Percentiles rank a stretch among this genome's conserved stretches.
Conservation (phyloP, 2,797 vertebrate species). For the Hirundo rustica region DNA sequence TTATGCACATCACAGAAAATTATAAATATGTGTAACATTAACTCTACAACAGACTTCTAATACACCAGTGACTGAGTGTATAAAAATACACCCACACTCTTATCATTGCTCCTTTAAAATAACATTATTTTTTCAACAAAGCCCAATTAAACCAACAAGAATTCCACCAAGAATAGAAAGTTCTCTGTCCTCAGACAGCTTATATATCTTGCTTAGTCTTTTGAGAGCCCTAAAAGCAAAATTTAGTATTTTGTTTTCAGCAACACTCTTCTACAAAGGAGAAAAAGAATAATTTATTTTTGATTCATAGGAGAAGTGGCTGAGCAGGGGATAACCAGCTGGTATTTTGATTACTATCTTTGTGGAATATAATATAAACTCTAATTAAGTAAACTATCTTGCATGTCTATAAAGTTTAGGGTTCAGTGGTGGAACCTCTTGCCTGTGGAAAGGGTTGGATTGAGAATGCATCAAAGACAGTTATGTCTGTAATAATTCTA, state of each 20-base stretch:
- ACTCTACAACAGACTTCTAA: not conserved
- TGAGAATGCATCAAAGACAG: not conserved
- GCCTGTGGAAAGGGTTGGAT: not conserved
- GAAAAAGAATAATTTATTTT: conserved; percentile 37
- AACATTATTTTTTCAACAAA: conserved; percentile 46
- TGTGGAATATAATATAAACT: not conserved
- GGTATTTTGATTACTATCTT: conserved; percentile 11
- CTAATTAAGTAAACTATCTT: not conserved
- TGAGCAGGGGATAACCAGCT: conserved; percentile 12
- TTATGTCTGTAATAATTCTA: not conserved
- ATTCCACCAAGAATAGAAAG: conserved; percentile 44
- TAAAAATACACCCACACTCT: conserved; percentile 15
- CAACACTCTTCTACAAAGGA: not conserved
- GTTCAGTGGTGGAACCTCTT: not conserved
- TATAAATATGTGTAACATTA: not conserved
- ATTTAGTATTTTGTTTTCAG: conserved; percentile 57
- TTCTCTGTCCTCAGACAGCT: conserved; percentile 46
- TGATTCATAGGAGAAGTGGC: conserved; percentile 15
- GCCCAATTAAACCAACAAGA: conserved; percentile 49
- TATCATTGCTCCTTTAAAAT: conserved; percentile 29
- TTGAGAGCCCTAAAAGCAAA: conserved; percentile 46
- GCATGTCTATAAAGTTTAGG: not conserved
- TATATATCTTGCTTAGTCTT: conserved; percentile 30
- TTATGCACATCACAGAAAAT: not conserved
- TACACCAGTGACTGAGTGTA: not conserved